phyloP scores from a whole-genome alignment of 2,888 invertebrate genomes.

The Zaprionus obscuricornis region DNA sequence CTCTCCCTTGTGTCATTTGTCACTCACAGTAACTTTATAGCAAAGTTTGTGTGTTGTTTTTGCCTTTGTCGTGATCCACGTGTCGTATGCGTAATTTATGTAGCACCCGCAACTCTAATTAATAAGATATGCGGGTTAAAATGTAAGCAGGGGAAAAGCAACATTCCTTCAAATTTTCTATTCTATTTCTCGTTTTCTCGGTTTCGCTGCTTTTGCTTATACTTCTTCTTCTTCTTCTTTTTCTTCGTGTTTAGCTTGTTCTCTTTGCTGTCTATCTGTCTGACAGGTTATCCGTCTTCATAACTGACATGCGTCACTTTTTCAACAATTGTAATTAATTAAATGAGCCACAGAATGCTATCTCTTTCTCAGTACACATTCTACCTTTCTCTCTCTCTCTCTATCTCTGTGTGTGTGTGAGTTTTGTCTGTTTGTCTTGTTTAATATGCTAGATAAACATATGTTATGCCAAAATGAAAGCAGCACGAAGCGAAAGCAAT shows the following conservation, averaged over 20 bases:
- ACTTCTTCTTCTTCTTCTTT: too few relatives aligned
- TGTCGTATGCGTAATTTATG: constrained; percentile 62
- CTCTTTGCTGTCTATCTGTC: constrained; percentile 5
- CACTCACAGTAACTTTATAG: too few relatives aligned
- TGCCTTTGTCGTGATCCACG: constrained; percentile 9
- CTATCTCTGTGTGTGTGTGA: background rate
- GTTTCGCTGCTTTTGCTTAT: too few relatives aligned
- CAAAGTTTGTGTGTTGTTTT: background rate
- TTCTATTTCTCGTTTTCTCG: too few relatives aligned
- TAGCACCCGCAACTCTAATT: constrained; percentile 53
- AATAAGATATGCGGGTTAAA: constrained; percentile 54
- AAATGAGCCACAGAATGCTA: constrained; percentile 30
- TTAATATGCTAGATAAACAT: constrained; percentile 1
- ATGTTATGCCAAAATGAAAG: background rate
- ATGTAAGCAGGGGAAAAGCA: too few relatives aligned
- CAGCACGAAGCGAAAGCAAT: background rate
- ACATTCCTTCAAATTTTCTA: too few relatives aligned
- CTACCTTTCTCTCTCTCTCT: too few relatives aligned
- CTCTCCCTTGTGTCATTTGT: too few relatives aligned
- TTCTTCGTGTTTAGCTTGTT: too few relatives aligned
- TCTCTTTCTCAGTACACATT: too few relatives aligned
- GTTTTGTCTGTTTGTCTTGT: background rate
- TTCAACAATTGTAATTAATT: constrained; percentile 53
- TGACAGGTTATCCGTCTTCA: constrained; percentile 40
- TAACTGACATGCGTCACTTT: constrained; percentile 28